phyloP scores from a whole-genome alignment of 2,797 vertebrate species.

The Pygocentrus nattereri region DNA sequence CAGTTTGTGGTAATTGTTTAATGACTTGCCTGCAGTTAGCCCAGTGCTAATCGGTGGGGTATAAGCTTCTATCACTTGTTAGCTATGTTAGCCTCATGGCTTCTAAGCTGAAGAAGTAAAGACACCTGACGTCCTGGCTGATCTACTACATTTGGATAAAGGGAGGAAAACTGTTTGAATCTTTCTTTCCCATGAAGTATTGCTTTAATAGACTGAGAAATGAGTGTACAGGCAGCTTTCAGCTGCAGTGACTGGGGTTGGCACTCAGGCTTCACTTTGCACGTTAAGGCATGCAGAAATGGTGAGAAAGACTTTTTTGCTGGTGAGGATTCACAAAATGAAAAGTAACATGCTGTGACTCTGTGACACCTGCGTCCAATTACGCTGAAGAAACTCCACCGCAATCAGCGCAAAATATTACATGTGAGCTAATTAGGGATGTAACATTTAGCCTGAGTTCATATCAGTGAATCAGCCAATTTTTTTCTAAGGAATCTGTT shows the following conservation, averaged over 20 bases:
- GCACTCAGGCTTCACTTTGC: neutral
- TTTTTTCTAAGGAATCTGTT: neutral
- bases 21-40: too few species aligned
- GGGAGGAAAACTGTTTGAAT: too few species aligned
- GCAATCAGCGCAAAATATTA: slow-evolving; percentile 42
- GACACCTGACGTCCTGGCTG: too few species aligned
- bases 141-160: too few species aligned
- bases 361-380: slow-evolving; percentile 43
- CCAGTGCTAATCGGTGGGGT: too few species aligned
- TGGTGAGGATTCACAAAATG: slow-evolving; percentile 17
- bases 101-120: too few species aligned
- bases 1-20: too few species aligned
- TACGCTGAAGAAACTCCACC: slow-evolving; percentile 28
- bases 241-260: neutral
- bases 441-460: slow-evolving; percentile 32
- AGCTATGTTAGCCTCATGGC: too few species aligned
- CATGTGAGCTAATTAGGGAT: slow-evolving; percentile 34
- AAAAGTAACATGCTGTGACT: slow-evolving; percentile 31
- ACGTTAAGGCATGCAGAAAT: neutral
- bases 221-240: too few species aligned
- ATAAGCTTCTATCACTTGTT: too few species aligned
- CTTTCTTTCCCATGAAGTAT: too few species aligned
- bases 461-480: slow-evolving; percentile 23
- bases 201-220: neutral
- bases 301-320: slow-evolving; percentile 81